These are phyloP conservation scores for Eonycteris spelaea DNA, from an alignment of 2,113 vertebrate species.

Conservation along the genomic window DNA sequence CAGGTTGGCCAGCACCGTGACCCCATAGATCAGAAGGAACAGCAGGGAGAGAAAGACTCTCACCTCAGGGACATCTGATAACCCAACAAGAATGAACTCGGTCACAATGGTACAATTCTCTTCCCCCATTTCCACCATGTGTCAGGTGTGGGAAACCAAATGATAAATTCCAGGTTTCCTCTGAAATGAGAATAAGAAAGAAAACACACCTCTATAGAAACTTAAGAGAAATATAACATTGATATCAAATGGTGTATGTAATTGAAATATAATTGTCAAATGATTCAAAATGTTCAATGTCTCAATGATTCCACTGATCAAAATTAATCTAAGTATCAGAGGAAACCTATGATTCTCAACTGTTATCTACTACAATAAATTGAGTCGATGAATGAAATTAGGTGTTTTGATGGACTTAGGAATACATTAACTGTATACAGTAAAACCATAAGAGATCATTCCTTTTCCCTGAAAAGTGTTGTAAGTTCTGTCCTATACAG, in stretches of 20 bases:
- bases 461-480: not conserved
- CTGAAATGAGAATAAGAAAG: not conserved
- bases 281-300: not conserved
- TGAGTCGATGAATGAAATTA: not conserved
- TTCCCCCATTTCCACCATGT: not conserved
- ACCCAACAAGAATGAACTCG: not conserved
- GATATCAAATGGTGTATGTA: not conserved
- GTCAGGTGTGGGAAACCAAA: not conserved
- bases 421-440: not conserved
- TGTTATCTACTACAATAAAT: not conserved
- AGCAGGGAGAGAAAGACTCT: not conserved
- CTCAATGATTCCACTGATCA: rapidly evolving
- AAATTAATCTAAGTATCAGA: not conserved
- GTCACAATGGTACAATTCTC: not conserved
- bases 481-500: not conserved
- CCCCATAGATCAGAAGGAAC: too few relatives aligned
- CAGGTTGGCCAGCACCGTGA: too few relatives aligned
- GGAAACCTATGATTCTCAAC: not conserved
- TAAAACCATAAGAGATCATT: not conserved
- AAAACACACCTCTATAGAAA: not conserved
- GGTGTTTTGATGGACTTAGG: not conserved
- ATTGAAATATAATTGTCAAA: not conserved
- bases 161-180: not conserved
- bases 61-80: too few relatives aligned
- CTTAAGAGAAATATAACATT: not conserved